phyloP scores from a whole-genome alignment of 2,888 invertebrate genomes.

The Zygogramma bicolorata region DNA sequence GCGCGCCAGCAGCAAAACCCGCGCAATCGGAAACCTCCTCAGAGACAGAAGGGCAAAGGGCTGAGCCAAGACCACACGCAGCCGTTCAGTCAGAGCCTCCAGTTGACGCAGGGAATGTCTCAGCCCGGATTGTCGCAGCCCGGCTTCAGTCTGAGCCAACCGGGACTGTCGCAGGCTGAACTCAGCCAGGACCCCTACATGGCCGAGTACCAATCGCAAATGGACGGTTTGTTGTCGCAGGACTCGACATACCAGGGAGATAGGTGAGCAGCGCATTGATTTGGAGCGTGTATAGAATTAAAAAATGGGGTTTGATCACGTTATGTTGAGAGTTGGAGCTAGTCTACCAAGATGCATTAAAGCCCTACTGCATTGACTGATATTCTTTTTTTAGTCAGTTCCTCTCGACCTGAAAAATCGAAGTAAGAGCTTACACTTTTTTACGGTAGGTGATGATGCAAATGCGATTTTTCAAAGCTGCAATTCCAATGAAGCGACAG shows the following conservation, averaged over 20 bases:
- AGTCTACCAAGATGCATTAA: too few species aligned
- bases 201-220: slow-evolving; percentile 91
- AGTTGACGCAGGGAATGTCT: slow-evolving; percentile 78
- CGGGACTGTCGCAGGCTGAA: slow-evolving; percentile 79
- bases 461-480: too few species aligned
- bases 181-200: slow-evolving; percentile 86
- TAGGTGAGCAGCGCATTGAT: slow-evolving; percentile 65
- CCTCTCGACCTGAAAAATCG: too few species aligned
- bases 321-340: too few species aligned
- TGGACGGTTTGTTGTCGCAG: slow-evolving; percentile 94
- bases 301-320: too few species aligned
- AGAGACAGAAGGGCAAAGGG: slow-evolving; percentile 39
- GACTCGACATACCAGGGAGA: slow-evolving; percentile 71
- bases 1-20: slow-evolving; percentile 66
- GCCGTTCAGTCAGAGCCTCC: slow-evolving; percentile 76
- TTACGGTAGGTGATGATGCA: too few species aligned
- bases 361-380: too few species aligned
- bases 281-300: too few species aligned
- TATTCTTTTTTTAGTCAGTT: too few species aligned
- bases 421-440: too few species aligned
- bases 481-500: too few species aligned
- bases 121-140: slow-evolving; percentile 80
- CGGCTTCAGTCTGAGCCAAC: slow-evolving; percentile 76
- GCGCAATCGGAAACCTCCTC: slow-evolving; percentile 54
- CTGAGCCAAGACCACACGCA: slow-evolving; percentile 65